A percentile compares a stretch with the other conserved stretches of the same genome.
These are phyloP conservation scores for Erpobdella octoculata DNA, from an alignment of 2,888 invertebrate genomes.

Conservation along the genomic window DNA sequence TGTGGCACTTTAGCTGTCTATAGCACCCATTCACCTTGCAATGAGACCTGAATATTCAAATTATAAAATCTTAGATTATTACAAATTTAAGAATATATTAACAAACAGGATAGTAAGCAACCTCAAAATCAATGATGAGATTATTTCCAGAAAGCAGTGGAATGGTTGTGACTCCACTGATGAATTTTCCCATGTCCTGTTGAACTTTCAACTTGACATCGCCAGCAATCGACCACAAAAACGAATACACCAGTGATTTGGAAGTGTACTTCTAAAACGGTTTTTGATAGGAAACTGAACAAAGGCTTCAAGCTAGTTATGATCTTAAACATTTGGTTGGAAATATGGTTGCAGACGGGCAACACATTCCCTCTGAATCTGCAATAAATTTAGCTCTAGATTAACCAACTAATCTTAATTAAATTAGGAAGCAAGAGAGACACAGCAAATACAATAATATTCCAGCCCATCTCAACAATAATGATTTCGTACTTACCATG, in stretches of 20 bases:
- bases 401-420: no score
- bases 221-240: slow-evolving; percentile 95
- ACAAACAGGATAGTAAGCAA: slow-evolving; percentile 46
- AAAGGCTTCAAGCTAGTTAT: background rate
- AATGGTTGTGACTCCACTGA: slow-evolving; percentile 87
- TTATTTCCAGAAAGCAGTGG: slow-evolving; percentile 77
- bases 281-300: slow-evolving; percentile 58
- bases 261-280: slow-evolving; percentile 87
- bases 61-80: no score
- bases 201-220: slow-evolving; percentile 93
- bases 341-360: no score
- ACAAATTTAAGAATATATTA: background rate
- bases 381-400: no score
- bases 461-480: slow-evolving; percentile 79
- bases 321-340: no score
- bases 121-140: slow-evolving; percentile 91
- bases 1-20: slow-evolving; percentile 97
- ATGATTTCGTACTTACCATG: slow-evolving; percentile 53
- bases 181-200: slow-evolving; percentile 88
- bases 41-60: slow-evolving; percentile 57
- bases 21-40: slow-evolving; percentile 87
- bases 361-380: no score
- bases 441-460: slow-evolving; percentile 96
- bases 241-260: slow-evolving; percentile 81
- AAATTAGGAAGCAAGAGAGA: no score